Percentiles rank a stretch among this genome's conserved stretches.
Evolutionary conservation across 1,140 invertebrate genomes (phyloP).

Genomic region (Micrasema minimum): DNA sequence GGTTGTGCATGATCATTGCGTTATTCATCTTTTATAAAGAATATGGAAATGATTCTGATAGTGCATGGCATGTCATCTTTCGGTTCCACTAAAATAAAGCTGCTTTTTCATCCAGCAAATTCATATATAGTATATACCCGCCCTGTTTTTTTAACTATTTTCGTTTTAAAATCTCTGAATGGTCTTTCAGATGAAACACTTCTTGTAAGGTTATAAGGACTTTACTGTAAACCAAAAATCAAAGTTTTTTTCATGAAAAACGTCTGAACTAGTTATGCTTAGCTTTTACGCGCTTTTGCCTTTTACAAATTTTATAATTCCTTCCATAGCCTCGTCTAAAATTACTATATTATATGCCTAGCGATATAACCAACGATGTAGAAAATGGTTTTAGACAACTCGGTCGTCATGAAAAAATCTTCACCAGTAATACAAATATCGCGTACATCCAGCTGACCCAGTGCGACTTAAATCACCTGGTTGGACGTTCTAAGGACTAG

Average conservation of each 20-base stretch:
- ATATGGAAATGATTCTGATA: not conserved
- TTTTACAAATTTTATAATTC: not conserved
- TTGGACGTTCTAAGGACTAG: constrained; percentile 44
- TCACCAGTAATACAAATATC: constrained; percentile 44
- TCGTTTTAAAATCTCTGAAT: too few species aligned
- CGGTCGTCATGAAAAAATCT: constrained; percentile 9
- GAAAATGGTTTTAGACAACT: constrained; percentile 28
- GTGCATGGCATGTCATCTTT: not conserved
- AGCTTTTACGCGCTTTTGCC: not conserved
- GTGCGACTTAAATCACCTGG: constrained; percentile 40
- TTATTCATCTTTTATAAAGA: not conserved
- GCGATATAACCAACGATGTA: not conserved
- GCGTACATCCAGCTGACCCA: constrained; percentile 12
- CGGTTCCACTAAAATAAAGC: too few species aligned
- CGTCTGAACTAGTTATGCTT: not conserved
- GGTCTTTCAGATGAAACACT: too few species aligned
- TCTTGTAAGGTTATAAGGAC: too few species aligned
- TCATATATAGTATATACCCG: too few species aligned
- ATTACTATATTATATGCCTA: not conserved
- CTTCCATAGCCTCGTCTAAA: not conserved
- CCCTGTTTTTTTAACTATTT: too few species aligned
- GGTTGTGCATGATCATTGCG: not conserved
- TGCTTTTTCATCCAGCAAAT: too few species aligned
- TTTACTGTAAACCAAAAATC: not conserved
- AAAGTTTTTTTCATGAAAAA: not conserved